These are phyloP conservation scores for Entomyzon cyanotis DNA, from an alignment of 2,113 vertebrate species.

Conservation along the genomic window DNA sequence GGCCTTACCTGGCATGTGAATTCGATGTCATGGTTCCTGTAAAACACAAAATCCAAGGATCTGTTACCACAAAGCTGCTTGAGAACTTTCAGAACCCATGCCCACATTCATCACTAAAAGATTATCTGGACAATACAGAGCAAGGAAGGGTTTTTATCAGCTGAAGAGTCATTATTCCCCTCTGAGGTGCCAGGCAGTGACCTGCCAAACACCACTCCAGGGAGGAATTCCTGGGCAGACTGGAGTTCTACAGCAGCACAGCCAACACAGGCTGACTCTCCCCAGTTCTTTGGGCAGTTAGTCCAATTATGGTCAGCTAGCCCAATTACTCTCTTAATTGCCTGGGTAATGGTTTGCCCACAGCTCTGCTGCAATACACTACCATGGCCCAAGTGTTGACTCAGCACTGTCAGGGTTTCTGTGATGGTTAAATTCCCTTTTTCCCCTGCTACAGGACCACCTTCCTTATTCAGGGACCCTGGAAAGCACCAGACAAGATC, in stretches of 20 bases:
- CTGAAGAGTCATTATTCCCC: neutral
- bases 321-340: neutral
- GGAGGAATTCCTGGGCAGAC: neutral
- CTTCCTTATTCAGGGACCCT: neutral
- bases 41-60: slow-evolving; percentile 22
- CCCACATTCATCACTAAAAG: neutral
- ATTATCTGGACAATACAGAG: neutral
- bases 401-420: neutral
- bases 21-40: slow-evolving; percentile 69
- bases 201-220: rapidly evolving
- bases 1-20: slow-evolving; percentile 60
- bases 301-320: neutral
- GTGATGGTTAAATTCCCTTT: neutral
- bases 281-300: neutral
- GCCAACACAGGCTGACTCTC: neutral
- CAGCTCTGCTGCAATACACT: neutral
- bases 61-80: neutral
- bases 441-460: neutral
- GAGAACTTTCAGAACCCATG: neutral
- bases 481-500: neutral
- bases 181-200: neutral
- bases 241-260: neutral
- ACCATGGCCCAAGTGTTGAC: neutral
- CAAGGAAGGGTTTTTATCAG: neutral
- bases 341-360: neutral